Base-by-base conservation (phyloP, 2,113 vertebrate species). In the Sinocyclocheilus rhinocerous region DNA sequence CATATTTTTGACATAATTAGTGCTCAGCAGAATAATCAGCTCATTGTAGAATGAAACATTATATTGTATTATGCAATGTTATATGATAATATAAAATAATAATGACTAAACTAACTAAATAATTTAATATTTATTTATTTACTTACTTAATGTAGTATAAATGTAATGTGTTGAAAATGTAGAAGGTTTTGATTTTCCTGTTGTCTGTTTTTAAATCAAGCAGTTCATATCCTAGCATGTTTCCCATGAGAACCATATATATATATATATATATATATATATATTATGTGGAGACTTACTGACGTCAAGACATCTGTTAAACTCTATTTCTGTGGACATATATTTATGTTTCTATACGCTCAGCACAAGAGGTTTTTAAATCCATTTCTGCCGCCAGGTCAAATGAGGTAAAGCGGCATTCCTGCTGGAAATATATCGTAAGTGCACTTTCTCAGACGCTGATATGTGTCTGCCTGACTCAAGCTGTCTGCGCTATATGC, bases 251-350 rank as follows among this genome's bases (percentile, higher is more conserved):
- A 33, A 63, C 72, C 73, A 78, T 52, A 76, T 63, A 48, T 29
- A 29, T 29, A 29, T 29, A 29, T 29, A 29, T 29, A 29, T 29
- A 29, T 29, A 29, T 29, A 78, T 65, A 76, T 63, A 48, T 48
- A 81, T 61, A 59, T 57, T 84, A 24, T n/a, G 2, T 81, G 18
- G 3, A 61, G 2, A 26, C 84, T 83, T 50, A 83, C 29, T 75
- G 84, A 83, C 63, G 80, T 82, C 7, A 78, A 73, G 81, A 18
- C 36, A 22, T 83, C 52, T 75, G 57, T 88, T 85, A 76, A 85
- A 84, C 78, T 75, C 75, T 52, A 45, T 57, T 50, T 72, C 76
- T 85, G 70, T 16, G 67, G 79, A 77, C 72, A 13, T 72, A 75
- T 39, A 72, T 55, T 57, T 7, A 65, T 76, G 72, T 85, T 88